Percentiles rank a stretch among this genome's conserved stretches.
phyloP scores from a whole-genome alignment of 2,113 vertebrate species.

The Speoplatyrhinus poulsoni region DNA sequence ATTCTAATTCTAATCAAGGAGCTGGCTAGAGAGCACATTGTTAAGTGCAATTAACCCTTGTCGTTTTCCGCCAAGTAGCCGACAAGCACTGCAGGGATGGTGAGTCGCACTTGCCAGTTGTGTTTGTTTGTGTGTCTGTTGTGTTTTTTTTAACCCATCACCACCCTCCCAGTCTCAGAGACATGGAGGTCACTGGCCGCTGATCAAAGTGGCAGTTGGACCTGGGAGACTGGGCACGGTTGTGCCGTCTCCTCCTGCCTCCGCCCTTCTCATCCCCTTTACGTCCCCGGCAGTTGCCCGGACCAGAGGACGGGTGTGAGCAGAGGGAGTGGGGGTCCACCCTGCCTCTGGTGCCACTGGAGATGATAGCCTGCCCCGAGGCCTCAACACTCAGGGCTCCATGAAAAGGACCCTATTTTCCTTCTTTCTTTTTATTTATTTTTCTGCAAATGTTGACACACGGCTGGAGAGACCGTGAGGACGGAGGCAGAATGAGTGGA shows the following conservation, averaged over 20 bases:
- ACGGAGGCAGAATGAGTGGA: constrained; percentile 10
- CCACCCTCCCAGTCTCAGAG: constrained; percentile 27
- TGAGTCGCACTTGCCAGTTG: constrained; percentile 23
- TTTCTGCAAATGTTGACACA: constrained; percentile 41
- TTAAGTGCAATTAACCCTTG: constrained; percentile 80
- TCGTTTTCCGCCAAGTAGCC: constrained; percentile 52
- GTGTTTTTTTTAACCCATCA: constrained; percentile 13
- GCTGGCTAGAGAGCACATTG: constrained; percentile 70
- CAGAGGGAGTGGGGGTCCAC: constrained; percentile 23
- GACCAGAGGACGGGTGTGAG: constrained; percentile 17
- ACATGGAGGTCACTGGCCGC: constrained; percentile 50
- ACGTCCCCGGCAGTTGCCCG: constrained; percentile 23
- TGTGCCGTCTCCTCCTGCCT: constrained; percentile 24
- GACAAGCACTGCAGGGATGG: constrained; percentile 25
- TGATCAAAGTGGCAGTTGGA: constrained; percentile 62
- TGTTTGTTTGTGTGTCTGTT: background rate
- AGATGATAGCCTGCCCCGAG: constrained; percentile 64
- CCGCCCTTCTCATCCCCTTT: constrained; percentile 45
- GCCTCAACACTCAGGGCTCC: constrained; percentile 43
- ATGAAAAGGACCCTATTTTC: constrained; percentile 47
- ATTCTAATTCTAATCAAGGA: constrained; percentile 80
- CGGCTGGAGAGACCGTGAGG: constrained; percentile 18
- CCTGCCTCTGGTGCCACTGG: constrained; percentile 57
- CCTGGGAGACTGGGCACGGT: constrained; percentile 44
- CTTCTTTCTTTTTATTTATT: constrained; percentile 11